These are phyloP conservation scores for Microplitis manilae DNA, from an alignment of 2,888 invertebrate species.

Conservation along the genomic window DNA sequence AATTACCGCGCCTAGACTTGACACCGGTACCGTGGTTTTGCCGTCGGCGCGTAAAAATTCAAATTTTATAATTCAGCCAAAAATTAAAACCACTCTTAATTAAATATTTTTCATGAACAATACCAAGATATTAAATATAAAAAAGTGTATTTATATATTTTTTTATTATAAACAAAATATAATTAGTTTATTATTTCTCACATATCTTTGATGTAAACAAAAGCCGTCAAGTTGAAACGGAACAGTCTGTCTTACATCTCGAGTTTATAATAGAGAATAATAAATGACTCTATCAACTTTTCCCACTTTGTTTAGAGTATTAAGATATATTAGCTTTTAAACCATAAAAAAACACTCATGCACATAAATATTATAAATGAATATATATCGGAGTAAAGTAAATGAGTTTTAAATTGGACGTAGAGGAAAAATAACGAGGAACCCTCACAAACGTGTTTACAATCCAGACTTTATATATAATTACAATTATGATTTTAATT, in stretches of 20 bases:
- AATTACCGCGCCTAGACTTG: too few relatives aligned
- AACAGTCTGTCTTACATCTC: conserved; percentile 19
- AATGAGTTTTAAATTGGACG: background rate
- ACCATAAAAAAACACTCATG: background rate
- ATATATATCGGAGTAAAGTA: background rate
- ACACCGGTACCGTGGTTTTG: too few relatives aligned
- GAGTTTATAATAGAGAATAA: conserved; percentile 9
- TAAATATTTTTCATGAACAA: too few relatives aligned
- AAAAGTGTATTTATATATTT: too few relatives aligned
- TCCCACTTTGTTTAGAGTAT: background rate
- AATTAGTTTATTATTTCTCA: background rate
- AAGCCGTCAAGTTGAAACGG: conserved; percentile 24
- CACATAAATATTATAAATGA: background rate
- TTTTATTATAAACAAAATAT: background rate
- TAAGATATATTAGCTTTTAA: background rate
- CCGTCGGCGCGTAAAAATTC: too few relatives aligned
- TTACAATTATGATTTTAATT: too few relatives aligned
- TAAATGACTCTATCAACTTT: conserved; percentile 19
- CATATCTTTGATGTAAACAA: conserved; percentile 3
- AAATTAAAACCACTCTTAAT: too few relatives aligned
- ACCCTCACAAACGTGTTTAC: conserved; percentile 33
- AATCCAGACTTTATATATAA: conserved; percentile 45
- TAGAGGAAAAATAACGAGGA: conserved; percentile 8
- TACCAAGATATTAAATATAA: too few relatives aligned
- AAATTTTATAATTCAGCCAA: too few relatives aligned